Percentiles rank a stretch among this genome's conserved stretches.
These are phyloP conservation scores for Xylota sylvarum DNA, from an alignment of 2,888 invertebrate species.

Conservation along the genomic window DNA sequence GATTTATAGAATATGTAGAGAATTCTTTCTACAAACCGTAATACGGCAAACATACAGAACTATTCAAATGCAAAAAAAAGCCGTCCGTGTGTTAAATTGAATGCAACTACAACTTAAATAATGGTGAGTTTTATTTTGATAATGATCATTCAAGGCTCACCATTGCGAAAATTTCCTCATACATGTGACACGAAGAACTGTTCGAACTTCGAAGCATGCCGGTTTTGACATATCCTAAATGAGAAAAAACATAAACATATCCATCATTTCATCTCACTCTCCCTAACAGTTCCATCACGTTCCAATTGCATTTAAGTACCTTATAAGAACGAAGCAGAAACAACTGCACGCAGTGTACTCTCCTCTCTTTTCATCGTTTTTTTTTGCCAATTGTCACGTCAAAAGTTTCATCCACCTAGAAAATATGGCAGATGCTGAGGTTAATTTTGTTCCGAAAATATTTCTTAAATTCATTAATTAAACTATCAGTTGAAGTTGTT, in stretches of 20 bases:
- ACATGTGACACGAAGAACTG: neutral
- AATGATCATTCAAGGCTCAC: neutral
- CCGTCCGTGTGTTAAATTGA: too few relatives aligned
- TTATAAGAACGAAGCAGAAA: conserved; percentile 28
- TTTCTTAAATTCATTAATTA: conserved; percentile 65
- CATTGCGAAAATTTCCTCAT: neutral
- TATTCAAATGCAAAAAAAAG: too few relatives aligned
- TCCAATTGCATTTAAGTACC: neutral
- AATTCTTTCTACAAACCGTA: too few relatives aligned
- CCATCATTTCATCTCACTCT: neutral
- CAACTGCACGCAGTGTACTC: neutral
- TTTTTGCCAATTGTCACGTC: conserved; percentile 68
- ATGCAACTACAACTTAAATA: neutral
- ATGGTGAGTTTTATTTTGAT: too few relatives aligned
- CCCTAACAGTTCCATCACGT: neutral
- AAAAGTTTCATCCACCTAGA: conserved; percentile 60
- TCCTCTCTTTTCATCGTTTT: conserved; percentile 30
- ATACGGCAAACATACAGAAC: too few relatives aligned
- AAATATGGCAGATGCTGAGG: conserved; percentile 81
- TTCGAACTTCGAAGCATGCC: conserved; percentile 26
- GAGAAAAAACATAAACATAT: conserved; percentile 56
- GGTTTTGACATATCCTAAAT: conserved; percentile 30
- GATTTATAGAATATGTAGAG: too few relatives aligned
- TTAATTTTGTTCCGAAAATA: conserved; percentile 65
- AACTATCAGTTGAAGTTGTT: neutral